A percentile compares a stretch with the other conserved stretches of the same genome.
Evolutionary conservation across 2,797 vertebrate genomes (phyloP).

Genomic region (Florisuga fusca): DNA sequence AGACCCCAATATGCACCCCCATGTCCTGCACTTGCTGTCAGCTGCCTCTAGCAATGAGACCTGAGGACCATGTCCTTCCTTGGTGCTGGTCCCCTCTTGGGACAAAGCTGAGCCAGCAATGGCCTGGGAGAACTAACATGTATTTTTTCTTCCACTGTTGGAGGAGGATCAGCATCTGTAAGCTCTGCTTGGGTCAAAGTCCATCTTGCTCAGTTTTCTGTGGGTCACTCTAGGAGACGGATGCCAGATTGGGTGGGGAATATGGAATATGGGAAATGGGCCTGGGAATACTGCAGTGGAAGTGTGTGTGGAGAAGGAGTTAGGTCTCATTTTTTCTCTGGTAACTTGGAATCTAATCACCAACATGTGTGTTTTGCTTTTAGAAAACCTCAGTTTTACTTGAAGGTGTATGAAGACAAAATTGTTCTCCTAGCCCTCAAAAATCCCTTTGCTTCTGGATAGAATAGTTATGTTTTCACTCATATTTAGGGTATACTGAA

Average conservation of each 20-base stretch:
- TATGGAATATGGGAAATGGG: background rate
- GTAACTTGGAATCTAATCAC: background rate
- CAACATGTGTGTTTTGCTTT: background rate
- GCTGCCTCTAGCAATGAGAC: background rate
- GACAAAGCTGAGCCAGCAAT: fast-evolving
- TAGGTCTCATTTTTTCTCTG: background rate
- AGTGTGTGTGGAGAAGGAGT: background rate
- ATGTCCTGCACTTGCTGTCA: background rate
- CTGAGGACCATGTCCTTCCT: background rate
- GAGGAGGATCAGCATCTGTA: background rate
- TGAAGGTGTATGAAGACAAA: background rate
- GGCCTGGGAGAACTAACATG: background rate
- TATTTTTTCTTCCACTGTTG: background rate
- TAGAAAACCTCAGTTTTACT: background rate
- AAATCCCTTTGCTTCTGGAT: background rate
- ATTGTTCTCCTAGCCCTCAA: background rate
- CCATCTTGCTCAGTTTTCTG: background rate
- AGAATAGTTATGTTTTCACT: background rate
- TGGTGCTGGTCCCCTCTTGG: fast-evolving
- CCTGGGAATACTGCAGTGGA: background rate
- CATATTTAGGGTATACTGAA: background rate
- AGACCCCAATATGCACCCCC: background rate
- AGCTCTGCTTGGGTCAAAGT: background rate
- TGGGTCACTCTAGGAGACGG: background rate
- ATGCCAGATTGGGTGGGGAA: background rate